Percentiles rank a stretch among this genome's conserved stretches.
Evolutionary conservation across 1,140 invertebrate species (phyloP).

Genomic region (Atta colombica): DNA sequence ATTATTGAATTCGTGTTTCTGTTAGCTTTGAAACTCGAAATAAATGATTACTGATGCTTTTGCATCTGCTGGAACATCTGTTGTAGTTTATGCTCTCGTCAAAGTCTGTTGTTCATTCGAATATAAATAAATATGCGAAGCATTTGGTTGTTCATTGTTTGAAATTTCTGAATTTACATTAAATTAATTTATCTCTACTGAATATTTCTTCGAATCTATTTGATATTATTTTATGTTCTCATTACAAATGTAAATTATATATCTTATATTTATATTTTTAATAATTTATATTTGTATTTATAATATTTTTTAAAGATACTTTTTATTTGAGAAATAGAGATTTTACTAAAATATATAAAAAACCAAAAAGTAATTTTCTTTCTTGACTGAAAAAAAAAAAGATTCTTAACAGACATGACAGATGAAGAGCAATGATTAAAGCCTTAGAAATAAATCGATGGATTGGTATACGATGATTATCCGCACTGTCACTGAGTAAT

Average conservation of each 20-base stretch:
- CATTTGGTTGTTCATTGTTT: neutral
- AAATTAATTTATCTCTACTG: neutral
- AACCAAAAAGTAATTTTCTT: neutral
- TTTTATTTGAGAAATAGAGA: neutral
- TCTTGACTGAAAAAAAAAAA: neutral
- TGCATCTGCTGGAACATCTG: slow-evolving; percentile 25
- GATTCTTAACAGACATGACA: neutral
- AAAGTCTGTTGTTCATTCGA: neutral
- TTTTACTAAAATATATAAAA: neutral
- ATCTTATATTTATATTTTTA: neutral
- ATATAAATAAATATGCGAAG: slow-evolving; percentile 1
- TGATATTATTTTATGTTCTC: neutral
- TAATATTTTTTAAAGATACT: too few species aligned
- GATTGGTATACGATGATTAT: slow-evolving; percentile 72
- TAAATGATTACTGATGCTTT: neutral
- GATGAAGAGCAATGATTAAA: slow-evolving; percentile 74
- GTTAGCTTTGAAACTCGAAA: neutral
- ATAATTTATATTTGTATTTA: neutral
- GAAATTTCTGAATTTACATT: neutral
- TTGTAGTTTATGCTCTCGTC: slow-evolving; percentile 9
- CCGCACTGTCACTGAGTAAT: slow-evolving; percentile 72
- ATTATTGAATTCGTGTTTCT: neutral
- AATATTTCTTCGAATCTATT: neutral
- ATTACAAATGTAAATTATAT: neutral
- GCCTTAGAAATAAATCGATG: slow-evolving; percentile 79